Evolutionary conservation across 2,888 invertebrate species (phyloP), one percentile per base, ranked within the genome.

Genomic region (Hypomecis punctinalis): DNA sequence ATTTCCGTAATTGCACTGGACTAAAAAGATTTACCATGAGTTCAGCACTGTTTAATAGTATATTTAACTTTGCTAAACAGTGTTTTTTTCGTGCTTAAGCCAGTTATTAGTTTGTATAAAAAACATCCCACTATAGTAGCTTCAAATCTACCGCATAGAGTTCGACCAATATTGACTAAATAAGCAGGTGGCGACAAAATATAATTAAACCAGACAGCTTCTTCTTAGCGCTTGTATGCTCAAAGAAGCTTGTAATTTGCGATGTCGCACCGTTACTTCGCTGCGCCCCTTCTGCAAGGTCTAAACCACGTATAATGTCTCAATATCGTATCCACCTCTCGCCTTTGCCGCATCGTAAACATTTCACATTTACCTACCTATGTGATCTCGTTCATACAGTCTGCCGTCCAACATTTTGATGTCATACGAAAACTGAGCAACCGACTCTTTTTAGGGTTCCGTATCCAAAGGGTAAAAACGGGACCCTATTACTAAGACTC

Each of bases 251-350:
- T 37, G 42, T 55, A 55, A 55, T 55, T 61, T 49, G 43, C 49
- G 45, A 39, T 43, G 55, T 49, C 37, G 37, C 48, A 43, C 10
- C 45, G 13, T 51, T 45, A 49, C 61, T 8, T 39, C 47, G 47
- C 60, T 45, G 8, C 54, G 47, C 35, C 45, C 62, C 59, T 66
- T 55, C 43, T 54, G 63, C 46, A 46, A 42, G 48, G 45, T 54
- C 58, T 56, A 43, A 61, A 63, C 56, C 48, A 56, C 43, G 49
- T 62, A 54, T 59, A 49, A 63, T 65, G 62, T 65, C 52, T 58
- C 58, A 58, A 59, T 59, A 63, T 39, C 46, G 62, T 51, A 57
- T 40, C 58, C 53, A 43, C 53, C 58, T 46, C 46, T 45, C 49
- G 53, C 53, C 58, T 48, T 46, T 7, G 40, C 47, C 58, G 54